A percentile compares a stretch with the other conserved stretches of the same genome.
Evolutionary conservation across 2,888 invertebrate species (phyloP).

Genomic region (Xylota segnis): DNA sequence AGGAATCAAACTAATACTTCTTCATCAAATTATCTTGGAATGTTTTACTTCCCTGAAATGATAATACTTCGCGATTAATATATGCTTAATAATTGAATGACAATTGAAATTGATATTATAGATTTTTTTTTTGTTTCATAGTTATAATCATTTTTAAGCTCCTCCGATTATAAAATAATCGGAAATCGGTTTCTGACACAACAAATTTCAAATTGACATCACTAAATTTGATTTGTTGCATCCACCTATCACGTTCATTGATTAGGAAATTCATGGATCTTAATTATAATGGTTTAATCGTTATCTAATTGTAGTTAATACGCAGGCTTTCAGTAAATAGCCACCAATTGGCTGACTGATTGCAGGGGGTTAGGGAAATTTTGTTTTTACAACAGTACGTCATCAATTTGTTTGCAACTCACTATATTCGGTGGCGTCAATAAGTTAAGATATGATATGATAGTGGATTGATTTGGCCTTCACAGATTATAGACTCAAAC

Average conservation of each 20-base stretch:
- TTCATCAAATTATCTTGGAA: not conserved
- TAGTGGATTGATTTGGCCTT: no score
- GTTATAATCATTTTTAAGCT: not conserved
- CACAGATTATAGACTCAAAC: no score
- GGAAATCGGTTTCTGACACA: not conserved
- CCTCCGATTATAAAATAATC: constrained; percentile 7
- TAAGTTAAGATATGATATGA: no score
- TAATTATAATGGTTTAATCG: not conserved
- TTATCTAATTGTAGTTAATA: not conserved
- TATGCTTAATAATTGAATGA: not conserved
- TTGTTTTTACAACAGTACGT: not conserved
- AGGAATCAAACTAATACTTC: no score
- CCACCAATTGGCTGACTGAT: not conserved
- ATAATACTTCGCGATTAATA: not conserved
- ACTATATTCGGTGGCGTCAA: no score
- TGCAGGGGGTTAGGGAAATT: not conserved
- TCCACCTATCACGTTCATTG: not conserved
- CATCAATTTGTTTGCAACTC: not conserved
- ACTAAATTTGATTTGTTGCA: constrained; percentile 1
- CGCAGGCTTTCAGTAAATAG: not conserved
- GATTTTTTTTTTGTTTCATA: not conserved
- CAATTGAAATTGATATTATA: not conserved
- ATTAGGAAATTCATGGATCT: not conserved
- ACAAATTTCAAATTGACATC: not conserved
- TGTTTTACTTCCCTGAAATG: not conserved